Evolutionary conservation across 2,797 vertebrate genomes (phyloP), one percentile per base, ranked within the genome.

Genomic region (Hafferia zeledoni): DNA sequence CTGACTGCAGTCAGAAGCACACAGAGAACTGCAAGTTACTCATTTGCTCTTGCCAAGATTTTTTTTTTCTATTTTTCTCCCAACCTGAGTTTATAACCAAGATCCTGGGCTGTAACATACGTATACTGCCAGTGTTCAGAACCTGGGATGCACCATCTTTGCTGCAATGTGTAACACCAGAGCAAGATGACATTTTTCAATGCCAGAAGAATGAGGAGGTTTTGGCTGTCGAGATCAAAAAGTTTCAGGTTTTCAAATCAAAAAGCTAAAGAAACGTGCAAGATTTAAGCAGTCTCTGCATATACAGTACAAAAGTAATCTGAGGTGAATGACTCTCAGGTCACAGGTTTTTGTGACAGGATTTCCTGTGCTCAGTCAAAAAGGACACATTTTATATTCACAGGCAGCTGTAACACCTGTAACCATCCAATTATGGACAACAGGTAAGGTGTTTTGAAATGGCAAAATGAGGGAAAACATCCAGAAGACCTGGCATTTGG

Each of bases 81-180:
- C 35, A 79, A 4, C 17, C 27, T 0, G 0, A 53, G 33, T 27
- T 87, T 33, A 39, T 46, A 74, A 8, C 4, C 0, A n/a, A n/a
- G 28, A 30, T 94, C 55, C 61, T 27, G 23, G 71, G 49, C 56
- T 57, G 15, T 20, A 43, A 13, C n/a, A 13, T 2, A 49, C 0
- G 1, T 2, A 6, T 5, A 4, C 4, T 10, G 27, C 22, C 23
- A 17, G 19, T 6, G 31, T 17, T 41, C 57, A 63, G 33, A 50
- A 30, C 24, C 18, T 15, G 17, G 53, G 46, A 53, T 55, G 53
- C 41, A 69, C 10, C 61, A 39, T 8, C 44, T 72, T 59, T 55
- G 39, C 83, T 78, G 56, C 33, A 17, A 47, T 1, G 9, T 39
- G 6, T 23, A 53, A 15, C 46, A 81, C 20, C 67, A 56, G 35